phyloP scores from a whole-genome alignment of 2,113 vertebrate species.

The Tychaedon coryphoeus region DNA sequence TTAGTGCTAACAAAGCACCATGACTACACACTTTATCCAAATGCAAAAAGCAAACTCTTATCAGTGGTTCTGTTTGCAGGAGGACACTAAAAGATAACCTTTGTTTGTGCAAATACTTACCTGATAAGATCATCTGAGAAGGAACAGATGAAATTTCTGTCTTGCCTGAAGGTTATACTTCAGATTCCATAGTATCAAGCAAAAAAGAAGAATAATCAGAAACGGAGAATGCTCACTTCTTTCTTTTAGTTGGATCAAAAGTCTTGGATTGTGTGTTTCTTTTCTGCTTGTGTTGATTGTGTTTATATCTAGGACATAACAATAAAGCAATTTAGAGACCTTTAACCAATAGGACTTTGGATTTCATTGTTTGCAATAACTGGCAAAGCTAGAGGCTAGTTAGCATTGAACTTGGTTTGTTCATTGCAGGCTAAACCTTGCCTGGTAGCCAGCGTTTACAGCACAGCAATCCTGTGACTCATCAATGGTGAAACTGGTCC shows the following conservation, averaged over 20 bases:
- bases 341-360: neutral
- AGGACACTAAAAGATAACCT: conserved; percentile 57
- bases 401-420: conserved; percentile 23
- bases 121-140: conserved; percentile 39
- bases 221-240: neutral
- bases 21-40: conserved; percentile 50
- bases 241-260: neutral
- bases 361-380: conserved; percentile 1
- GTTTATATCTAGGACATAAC: neutral
- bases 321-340: conserved; percentile 1
- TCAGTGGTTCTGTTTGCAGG: conserved; percentile 50
- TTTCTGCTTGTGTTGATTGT: neutral
- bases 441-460: neutral
- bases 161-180: neutral
- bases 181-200: neutral
- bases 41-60: conserved; percentile 43
- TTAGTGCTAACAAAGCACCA: conserved; percentile 64
- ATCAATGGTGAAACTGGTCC: neutral
- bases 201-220: neutral
- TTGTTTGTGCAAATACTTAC: conserved; percentile 62
- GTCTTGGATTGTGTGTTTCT: neutral
- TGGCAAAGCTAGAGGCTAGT: neutral
- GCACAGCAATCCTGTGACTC: neutral
- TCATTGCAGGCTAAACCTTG: neutral
- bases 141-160: conserved; percentile 44